A percentile compares a stretch with the other conserved stretches of the same genome.
phyloP scores from a whole-genome alignment of 2,797 vertebrate species.

The Myotis daubentonii region DNA sequence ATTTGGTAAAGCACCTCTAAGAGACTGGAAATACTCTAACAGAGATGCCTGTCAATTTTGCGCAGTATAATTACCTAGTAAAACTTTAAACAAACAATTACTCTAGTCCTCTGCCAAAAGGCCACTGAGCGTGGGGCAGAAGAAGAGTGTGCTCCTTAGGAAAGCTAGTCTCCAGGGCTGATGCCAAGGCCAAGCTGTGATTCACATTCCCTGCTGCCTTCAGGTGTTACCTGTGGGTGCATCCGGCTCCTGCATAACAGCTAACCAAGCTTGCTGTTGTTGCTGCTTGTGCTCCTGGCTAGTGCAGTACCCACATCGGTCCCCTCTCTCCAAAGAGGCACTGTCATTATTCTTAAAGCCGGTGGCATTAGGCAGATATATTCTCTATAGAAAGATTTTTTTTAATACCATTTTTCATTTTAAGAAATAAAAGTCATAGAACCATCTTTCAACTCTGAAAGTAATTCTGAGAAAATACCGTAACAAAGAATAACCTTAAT shows the following conservation, averaged over 20 bases:
- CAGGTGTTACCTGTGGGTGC: not conserved
- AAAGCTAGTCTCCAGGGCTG: not conserved
- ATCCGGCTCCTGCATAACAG: not conserved
- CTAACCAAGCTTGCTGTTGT: not conserved
- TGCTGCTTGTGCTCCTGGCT: not conserved
- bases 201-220: not conserved
- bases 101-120: not conserved
- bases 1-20: not conserved
- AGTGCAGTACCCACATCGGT: not conserved
- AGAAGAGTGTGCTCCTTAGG: not conserved
- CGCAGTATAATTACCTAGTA: slow-evolving; percentile 49
- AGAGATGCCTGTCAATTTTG: not conserved
- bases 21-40: slow-evolving; percentile 34
- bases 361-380: not conserved
- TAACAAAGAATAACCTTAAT: slow-evolving; percentile 19
- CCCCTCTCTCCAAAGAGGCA: not conserved
- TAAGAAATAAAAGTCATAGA: slow-evolving; percentile 15
- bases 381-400: not conserved
- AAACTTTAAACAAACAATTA: slow-evolving; percentile 59
- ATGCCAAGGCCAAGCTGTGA: not conserved
- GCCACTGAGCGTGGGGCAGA: not conserved
- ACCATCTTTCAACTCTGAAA: slow-evolving; percentile 25
- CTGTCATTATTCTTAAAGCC: not conserved
- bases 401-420: slow-evolving; percentile 1
- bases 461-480: slow-evolving; percentile 29